These are phyloP conservation scores for Gari tellinella DNA, from an alignment of 2,888 invertebrate genomes.

Conservation along the genomic window DNA sequence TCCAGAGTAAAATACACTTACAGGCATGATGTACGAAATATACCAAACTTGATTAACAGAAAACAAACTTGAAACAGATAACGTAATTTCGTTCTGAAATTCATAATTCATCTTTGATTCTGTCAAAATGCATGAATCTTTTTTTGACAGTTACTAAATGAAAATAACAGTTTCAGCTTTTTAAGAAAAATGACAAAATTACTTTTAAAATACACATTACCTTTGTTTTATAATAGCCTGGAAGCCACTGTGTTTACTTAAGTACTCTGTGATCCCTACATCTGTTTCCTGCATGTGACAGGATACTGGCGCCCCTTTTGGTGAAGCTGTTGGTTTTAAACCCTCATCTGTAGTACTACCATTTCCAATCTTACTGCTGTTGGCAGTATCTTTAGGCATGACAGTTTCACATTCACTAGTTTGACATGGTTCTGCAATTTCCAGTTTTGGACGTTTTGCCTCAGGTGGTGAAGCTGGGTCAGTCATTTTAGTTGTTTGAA, in stretches of 20 bases:
- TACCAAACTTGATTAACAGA: too few relatives aligned
- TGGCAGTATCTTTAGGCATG: neutral
- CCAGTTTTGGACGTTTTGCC: conserved; percentile 7
- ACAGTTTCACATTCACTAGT: neutral
- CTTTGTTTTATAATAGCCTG: conserved; percentile 82
- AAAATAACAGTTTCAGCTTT: too few relatives aligned
- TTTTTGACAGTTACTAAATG: too few relatives aligned
- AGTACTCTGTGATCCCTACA: conserved; percentile 81
- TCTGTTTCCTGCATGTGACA: conserved; percentile 68
- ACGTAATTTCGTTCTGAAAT: too few relatives aligned
- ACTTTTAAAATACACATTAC: too few relatives aligned
- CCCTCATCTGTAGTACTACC: neutral
- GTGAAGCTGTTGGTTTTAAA: too few relatives aligned
- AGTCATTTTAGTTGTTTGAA: neutral
- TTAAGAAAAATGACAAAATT: too few relatives aligned
- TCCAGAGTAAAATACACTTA: too few relatives aligned
- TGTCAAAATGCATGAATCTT: too few relatives aligned
- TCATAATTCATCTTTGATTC: too few relatives aligned
- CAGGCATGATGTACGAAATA: too few relatives aligned
- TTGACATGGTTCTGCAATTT: neutral
- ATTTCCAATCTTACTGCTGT: neutral
- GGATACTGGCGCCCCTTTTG: conserved; percentile 3
- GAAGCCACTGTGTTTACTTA: conserved; percentile 77
- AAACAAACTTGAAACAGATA: too few relatives aligned
- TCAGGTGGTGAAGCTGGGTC: conserved; percentile 6